Conservation (phyloP, 2,113 vertebrate species). For the Antennarius striatus region DNA sequence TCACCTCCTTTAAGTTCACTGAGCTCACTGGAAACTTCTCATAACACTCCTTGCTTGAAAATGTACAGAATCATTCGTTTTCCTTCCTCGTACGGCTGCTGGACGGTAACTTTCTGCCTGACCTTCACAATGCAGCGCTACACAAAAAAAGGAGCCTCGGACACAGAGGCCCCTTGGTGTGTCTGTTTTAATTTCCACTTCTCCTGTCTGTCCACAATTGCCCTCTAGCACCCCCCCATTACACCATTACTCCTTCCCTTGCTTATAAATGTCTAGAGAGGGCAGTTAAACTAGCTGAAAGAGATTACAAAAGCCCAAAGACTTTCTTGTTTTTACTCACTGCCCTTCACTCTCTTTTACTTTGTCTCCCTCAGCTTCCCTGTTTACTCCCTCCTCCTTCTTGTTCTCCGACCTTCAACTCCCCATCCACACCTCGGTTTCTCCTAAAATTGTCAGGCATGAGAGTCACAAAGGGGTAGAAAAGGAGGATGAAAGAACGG, state of each 20-base stretch:
- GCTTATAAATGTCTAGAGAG: slow-evolving; percentile 69
- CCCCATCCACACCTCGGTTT: slow-evolving; percentile 43
- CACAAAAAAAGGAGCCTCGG: slow-evolving; percentile 40
- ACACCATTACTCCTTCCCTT: slow-evolving; percentile 36
- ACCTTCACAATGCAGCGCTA: slow-evolving; percentile 4
- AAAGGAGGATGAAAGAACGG: slow-evolving; percentile 39
- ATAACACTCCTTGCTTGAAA: slow-evolving; percentile 23
- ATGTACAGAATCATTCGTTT: slow-evolving; percentile 29
- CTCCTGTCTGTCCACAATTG: slow-evolving; percentile 53
- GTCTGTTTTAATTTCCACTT: slow-evolving; percentile 67
- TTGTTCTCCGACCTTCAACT: slow-evolving; percentile 59
- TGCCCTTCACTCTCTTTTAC: slow-evolving; percentile 5
- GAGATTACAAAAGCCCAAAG: slow-evolving; percentile 67
- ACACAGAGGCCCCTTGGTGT: slow-evolving; percentile 34
- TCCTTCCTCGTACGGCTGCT: slow-evolving; percentile 7
- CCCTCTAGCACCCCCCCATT: slow-evolving; percentile 25
- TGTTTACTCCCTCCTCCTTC: slow-evolving; percentile 5
- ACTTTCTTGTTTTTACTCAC: slow-evolving; percentile 40
- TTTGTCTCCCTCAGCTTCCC: slow-evolving; percentile 21
- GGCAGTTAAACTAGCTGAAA: slow-evolving; percentile 65
- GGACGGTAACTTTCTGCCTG: slow-evolving; percentile 9
- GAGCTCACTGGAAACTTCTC: slow-evolving; percentile 52
- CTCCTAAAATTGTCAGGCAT: slow-evolving; percentile 43
- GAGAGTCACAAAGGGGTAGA: slow-evolving; percentile 11
- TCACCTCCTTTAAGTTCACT: slow-evolving; percentile 32